phyloP scores from a whole-genome alignment of 1,140 invertebrate species.

The Bombus cullumanus region DNA sequence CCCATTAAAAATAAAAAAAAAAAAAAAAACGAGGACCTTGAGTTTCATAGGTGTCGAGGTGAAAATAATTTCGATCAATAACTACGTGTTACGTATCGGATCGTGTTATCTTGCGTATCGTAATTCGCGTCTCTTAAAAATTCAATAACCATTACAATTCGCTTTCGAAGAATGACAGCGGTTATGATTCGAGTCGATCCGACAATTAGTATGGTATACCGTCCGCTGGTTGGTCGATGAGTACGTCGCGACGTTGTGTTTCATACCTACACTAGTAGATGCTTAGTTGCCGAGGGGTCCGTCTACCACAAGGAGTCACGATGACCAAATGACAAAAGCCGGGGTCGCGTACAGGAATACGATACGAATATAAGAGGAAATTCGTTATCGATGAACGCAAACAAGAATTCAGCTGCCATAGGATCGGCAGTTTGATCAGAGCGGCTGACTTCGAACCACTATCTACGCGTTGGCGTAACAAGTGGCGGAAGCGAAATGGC shows the following conservation, averaged over 20 bases:
- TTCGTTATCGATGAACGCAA: not conserved
- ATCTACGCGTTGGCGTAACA: not conserved
- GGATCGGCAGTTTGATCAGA: no score
- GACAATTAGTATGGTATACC: not conserved
- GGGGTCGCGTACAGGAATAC: not conserved
- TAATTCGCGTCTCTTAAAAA: not conserved
- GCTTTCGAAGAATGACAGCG: not conserved
- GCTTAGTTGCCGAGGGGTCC: no score
- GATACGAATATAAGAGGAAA: no score
- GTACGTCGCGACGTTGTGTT: no score
- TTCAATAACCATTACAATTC: not conserved
- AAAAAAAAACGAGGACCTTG: no score
- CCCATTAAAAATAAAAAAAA: no score
- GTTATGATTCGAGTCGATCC: not conserved
- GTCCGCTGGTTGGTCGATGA: not conserved
- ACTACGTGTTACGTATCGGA: no score
- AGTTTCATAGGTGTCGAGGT: no score
- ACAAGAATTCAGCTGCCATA: not conserved
- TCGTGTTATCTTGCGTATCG: no score
- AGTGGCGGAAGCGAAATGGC: slow-evolving; percentile 41
- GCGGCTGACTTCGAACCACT: not conserved
- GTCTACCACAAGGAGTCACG: not conserved
- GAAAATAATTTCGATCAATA: no score
- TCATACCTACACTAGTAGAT: no score
- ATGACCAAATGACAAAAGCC: no score